phyloP scores from a whole-genome alignment of 1,140 invertebrate species.

The Apis cerana region DNA sequence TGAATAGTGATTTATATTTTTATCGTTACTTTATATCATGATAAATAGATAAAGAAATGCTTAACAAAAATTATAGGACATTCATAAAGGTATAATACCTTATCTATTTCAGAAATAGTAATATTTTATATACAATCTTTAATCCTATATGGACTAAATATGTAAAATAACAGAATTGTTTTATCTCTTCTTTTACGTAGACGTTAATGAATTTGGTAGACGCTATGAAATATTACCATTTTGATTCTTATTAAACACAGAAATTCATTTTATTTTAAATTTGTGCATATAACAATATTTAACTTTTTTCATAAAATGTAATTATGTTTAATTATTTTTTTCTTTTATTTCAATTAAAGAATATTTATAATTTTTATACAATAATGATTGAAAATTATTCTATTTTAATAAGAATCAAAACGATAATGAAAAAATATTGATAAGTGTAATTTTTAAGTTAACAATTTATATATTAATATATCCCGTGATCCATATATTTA shows the following conservation, averaged over 20 bases:
- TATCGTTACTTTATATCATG: slow-evolving; percentile 20
- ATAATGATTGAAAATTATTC: not conserved
- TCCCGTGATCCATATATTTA: slow-evolving; percentile 1
- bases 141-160: slow-evolving; percentile 49
- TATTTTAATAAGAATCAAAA: slow-evolving; percentile 27
- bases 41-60: slow-evolving; percentile 26
- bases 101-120: slow-evolving; percentile 27
- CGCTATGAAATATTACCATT: not conserved
- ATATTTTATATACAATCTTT: slow-evolving; percentile 43
- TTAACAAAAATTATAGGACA: slow-evolving; percentile 7
- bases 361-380: slow-evolving; percentile 7
- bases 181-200: not conserved
- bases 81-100: slow-evolving; percentile 14
- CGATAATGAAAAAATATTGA: not conserved
- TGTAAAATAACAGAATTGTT: slow-evolving; percentile 1
- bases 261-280: slow-evolving; percentile 27
- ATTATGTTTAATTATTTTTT: not conserved
- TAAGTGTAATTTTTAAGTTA: not conserved
- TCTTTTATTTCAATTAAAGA: not conserved
- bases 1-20: slow-evolving; percentile 10
- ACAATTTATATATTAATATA: not conserved
- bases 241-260: slow-evolving; percentile 14
- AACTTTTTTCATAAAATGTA: slow-evolving; percentile 2
- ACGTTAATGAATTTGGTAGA: not conserved
- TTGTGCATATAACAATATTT: slow-evolving; percentile 31